phyloP scores from a whole-genome alignment of 2,888 invertebrate species.

The Fissipunctia ypsillon region DNA sequence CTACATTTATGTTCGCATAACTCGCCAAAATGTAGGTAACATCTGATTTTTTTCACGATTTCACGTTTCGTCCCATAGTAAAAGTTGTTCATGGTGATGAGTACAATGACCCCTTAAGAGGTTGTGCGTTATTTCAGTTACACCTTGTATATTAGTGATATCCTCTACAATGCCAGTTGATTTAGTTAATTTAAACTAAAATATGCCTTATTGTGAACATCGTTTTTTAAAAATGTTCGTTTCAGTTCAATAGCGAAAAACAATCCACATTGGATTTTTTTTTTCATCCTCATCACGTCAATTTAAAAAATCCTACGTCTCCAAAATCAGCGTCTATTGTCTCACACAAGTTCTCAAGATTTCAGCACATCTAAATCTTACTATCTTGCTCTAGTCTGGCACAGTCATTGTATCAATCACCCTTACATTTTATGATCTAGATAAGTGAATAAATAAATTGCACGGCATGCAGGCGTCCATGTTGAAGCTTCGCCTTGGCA shows the following conservation, averaged over 20 bases:
- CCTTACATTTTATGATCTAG: background rate
- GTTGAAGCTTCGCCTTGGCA: constrained; percentile 70
- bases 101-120: no score
- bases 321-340: background rate
- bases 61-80: no score
- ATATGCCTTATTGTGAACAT: background rate
- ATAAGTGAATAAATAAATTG: constrained; percentile 29
- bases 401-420: constrained; percentile 18
- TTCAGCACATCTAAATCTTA: background rate
- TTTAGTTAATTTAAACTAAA: background rate
- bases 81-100: no score
- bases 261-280: no score
- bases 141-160: background rate
- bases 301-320: background rate
- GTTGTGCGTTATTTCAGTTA: no score
- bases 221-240: background rate
- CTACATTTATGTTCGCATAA: no score
- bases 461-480: constrained; percentile 41
- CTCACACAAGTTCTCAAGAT: background rate
- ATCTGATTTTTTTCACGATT: no score
- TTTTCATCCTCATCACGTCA: background rate
- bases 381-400: background rate
- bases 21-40: no score
- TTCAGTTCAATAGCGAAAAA: background rate
- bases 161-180: background rate